Conservation (phyloP, 2,113 vertebrate species). For the Penelope pileata region DNA sequence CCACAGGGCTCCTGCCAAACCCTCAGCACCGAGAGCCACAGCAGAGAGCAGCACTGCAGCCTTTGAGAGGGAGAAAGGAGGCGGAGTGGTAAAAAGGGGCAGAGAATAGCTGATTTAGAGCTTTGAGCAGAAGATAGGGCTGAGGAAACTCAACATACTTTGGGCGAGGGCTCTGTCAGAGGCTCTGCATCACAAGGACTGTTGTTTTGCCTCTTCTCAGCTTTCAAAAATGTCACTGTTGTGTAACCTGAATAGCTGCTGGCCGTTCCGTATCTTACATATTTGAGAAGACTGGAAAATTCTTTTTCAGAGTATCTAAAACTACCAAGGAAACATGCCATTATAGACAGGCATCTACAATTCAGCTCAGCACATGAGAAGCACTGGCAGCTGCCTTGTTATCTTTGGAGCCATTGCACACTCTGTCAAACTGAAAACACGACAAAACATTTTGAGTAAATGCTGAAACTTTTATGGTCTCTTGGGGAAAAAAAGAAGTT, state of each 20-base stretch:
- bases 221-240: conserved; percentile 42
- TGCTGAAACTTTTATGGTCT: conserved; percentile 67
- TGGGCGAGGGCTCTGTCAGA: neutral
- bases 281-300: conserved; percentile 46
- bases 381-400: conserved; percentile 46
- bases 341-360: conserved; percentile 35
- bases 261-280: conserved; percentile 6
- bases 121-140: neutral
- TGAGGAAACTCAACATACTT: neutral
- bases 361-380: neutral
- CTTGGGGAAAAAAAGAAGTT: conserved; percentile 27
- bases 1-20: neutral
- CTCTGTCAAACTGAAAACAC: conserved; percentile 45
- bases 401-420: conserved; percentile 56
- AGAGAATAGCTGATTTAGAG: neutral
- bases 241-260: conserved; percentile 50
- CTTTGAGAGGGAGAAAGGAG: neutral
- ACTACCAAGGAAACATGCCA: conserved; percentile 28
- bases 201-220: conserved; percentile 6
- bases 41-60: fast-evolving
- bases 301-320: conserved; percentile 18
- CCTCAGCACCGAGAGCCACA: neutral
- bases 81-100: neutral
- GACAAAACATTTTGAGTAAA: conserved; percentile 50
- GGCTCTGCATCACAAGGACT: neutral